phyloP scores from a whole-genome alignment of 2,888 invertebrate genomes.

The Phaedon cochleariae region DNA sequence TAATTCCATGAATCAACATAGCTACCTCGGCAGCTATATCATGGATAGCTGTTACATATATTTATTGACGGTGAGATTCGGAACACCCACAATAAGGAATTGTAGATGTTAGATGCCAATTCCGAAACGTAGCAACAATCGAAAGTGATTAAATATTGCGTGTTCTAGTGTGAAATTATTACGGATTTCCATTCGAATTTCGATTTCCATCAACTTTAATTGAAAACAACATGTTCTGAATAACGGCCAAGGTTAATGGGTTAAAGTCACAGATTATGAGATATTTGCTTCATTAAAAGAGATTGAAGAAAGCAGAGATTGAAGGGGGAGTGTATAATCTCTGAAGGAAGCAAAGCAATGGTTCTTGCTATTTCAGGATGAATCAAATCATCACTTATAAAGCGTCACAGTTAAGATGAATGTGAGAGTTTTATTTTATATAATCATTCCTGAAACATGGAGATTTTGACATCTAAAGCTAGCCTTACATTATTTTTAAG shows the following conservation, averaged over 20 bases:
- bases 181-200: slow-evolving; percentile 40
- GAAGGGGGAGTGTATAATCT: no score
- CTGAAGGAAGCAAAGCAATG: no score
- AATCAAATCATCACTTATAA: neutral
- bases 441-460: no score
- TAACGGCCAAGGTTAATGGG: slow-evolving; percentile 54
- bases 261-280: slow-evolving; percentile 40
- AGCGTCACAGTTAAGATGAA: neutral
- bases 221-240: slow-evolving; percentile 44
- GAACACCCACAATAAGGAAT: no score
- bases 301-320: neutral
- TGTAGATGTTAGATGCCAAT: slow-evolving; percentile 1
- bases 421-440: no score
- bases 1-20: neutral
- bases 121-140: slow-evolving; percentile 28
- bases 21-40: no score
- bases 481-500: no score
- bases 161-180: slow-evolving; percentile 44
- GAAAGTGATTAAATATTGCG: slow-evolving; percentile 53
- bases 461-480: no score
- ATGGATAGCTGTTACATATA: no score
- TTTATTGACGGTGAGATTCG: no score
- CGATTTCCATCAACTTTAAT: slow-evolving; percentile 49
- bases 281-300: slow-evolving; percentile 18
- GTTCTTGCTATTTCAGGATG: no score